Evolutionary conservation across 2,888 invertebrate genomes (phyloP).

Genomic region (Hofmannophila pseudospretella): DNA sequence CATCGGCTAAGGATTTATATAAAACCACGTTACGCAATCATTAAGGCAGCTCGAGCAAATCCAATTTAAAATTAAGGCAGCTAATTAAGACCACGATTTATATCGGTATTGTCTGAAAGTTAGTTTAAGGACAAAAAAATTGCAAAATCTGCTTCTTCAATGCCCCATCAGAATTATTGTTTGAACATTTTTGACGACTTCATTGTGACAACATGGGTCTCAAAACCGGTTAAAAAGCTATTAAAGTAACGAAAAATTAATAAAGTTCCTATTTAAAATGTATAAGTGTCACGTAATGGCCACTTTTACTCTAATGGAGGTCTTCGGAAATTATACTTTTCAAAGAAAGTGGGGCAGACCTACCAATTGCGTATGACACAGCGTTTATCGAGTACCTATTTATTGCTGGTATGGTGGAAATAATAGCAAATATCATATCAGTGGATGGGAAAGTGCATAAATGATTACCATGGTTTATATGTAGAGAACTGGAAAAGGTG

Average conservation of each 20-base stretch:
- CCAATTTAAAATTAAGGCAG: not conserved
- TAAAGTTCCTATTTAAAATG: too few relatives aligned
- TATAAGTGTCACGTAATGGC: not conserved
- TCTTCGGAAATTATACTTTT: constrained; percentile 1
- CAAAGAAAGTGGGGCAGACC: constrained; percentile 5
- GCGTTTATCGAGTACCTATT: not conserved
- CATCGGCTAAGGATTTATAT: not conserved
- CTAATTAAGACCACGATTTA: not conserved
- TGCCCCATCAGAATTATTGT: too few relatives aligned
- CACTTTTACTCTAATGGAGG: not conserved
- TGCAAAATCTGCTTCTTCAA: too few relatives aligned
- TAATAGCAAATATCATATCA: not conserved
- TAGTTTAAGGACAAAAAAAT: too few relatives aligned
- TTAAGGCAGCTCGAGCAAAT: not conserved
- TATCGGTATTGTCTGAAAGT: too few relatives aligned
- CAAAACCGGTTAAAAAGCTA: too few relatives aligned
- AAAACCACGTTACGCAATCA: not conserved
- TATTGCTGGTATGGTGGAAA: too few relatives aligned
- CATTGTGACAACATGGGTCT: too few relatives aligned
- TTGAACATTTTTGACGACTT: too few relatives aligned
- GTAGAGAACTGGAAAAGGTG: too few relatives aligned
- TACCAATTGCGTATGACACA: constrained; percentile 1
- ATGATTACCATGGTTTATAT: too few relatives aligned
- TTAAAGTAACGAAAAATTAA: too few relatives aligned
- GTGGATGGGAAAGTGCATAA: not conserved